Evolutionary conservation across 1,140 invertebrate species (phyloP).

Genomic region (Drosophila tropicalis): DNA sequence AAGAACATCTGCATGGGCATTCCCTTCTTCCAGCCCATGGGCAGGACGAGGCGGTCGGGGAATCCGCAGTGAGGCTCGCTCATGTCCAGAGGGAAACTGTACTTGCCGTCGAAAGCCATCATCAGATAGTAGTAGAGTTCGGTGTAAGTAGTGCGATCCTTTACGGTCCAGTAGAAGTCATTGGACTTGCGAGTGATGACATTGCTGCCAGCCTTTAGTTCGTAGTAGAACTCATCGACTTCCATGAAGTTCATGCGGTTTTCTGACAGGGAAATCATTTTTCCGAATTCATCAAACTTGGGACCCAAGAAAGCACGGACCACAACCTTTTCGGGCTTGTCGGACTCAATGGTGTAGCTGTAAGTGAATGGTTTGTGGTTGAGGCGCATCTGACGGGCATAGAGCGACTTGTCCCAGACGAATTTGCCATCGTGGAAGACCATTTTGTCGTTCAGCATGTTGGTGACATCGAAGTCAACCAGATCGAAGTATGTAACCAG

Average conservation of each 20-base stretch:
- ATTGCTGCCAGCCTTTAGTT: constrained; percentile 83
- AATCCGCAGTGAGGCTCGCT: constrained; percentile 75
- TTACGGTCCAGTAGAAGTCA: constrained; percentile 81
- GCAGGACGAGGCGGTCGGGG: constrained; percentile 84
- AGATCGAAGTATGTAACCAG: constrained; percentile 80
- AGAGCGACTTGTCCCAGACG: constrained; percentile 80
- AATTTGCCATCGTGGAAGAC: constrained; percentile 80
- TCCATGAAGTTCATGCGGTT: constrained; percentile 85
- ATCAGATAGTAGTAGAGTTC: constrained; percentile 83
- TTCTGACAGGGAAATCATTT: constrained; percentile 84
- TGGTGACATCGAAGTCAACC: constrained; percentile 78
- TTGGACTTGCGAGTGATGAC: constrained; percentile 83
- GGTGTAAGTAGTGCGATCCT: constrained; percentile 82
- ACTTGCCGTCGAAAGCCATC: constrained; percentile 80
- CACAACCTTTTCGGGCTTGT: constrained; percentile 77
- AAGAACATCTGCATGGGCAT: constrained; percentile 85
- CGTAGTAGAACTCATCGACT: constrained; percentile 84
- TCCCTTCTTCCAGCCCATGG: constrained; percentile 85
- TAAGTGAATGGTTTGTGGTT: constrained; percentile 84
- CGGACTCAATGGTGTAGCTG: constrained; percentile 83
- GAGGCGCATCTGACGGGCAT: constrained; percentile 86
- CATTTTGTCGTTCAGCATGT: constrained; percentile 78
- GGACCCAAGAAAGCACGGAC: constrained; percentile 76
- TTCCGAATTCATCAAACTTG: constrained; percentile 84
- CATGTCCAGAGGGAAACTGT: constrained; percentile 69